Conservation (phyloP, 2,888 invertebrate genomes). For the Amiota mariae region DNA sequence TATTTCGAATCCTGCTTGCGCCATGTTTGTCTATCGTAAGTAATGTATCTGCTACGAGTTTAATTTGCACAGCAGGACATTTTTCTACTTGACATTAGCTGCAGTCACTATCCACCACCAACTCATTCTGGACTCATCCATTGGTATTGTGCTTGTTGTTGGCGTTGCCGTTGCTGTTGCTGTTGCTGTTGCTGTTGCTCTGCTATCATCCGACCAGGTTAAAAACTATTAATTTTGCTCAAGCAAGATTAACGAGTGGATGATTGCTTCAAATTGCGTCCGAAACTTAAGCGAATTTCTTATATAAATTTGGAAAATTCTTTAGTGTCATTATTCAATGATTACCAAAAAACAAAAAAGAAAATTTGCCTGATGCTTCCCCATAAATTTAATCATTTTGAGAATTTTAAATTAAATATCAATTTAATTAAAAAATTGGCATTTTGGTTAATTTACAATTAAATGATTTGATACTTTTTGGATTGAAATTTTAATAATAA, state of each 20-base stretch:
- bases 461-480: no score
- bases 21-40: constrained; percentile 40
- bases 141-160: no score
- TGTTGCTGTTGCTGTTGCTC: not conserved
- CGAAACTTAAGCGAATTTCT: constrained; percentile 9
- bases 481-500: no score
- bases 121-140: not conserved
- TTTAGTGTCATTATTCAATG: not conserved
- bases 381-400: no score
- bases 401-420: no score
- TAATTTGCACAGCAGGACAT: constrained; percentile 64
- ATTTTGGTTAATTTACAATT: no score
- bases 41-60: constrained; percentile 67
- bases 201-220: constrained; percentile 52
- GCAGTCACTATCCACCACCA: not conserved
- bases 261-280: constrained; percentile 68
- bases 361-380: no score
- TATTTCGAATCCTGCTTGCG: not conserved
- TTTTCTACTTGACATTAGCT: constrained; percentile 51
- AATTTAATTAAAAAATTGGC: no score
- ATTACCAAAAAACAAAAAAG: not conserved
- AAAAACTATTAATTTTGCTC: constrained; percentile 68
- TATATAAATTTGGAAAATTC: constrained; percentile 9
- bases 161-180: constrained; percentile 11
- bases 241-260: constrained; percentile 70